Base-by-base conservation (phyloP, 2,113 vertebrate species). In the Dasypus novemcinctus region DNA sequence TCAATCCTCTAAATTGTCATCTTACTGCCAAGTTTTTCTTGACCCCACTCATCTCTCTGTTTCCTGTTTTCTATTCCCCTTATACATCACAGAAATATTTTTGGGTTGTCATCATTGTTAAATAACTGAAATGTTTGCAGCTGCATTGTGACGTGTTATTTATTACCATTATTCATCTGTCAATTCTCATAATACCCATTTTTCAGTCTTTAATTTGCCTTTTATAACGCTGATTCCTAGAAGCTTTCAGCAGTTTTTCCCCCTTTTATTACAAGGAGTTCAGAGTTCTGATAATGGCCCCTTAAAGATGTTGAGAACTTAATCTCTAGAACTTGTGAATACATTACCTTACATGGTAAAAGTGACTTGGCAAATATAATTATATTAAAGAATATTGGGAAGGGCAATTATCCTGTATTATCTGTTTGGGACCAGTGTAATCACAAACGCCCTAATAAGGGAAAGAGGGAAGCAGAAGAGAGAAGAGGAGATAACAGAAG, bases 171-270 rank as follows among this genome's bases (percentile, higher is more conserved):
- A 63, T 59, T 85, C 86, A 54, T 11, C 54, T 12, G 20, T 95
- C 87, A 81, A 15, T 94, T 94, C 63, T 95, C 61, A 83, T 91
- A 52, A 66, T 61, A 79, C 13, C 49, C 59, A 75, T 68, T 90
- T 94, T 87, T 63, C 82, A 95, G 57, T 38, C 78, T 85, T 72
- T 81, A 64, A 86, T 90, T 85, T 96, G 74, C 31, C 43, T 92
- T 93, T 92, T 81, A 49, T 90, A 38, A 82, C 36, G 36, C 85
- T 90, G 75, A 90, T 74, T 85, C 33, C 85, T 80, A 68, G 46
- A 92, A 90, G 1, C 13, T 38, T 78, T 92, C 49, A 81, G 8
- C 36, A 89, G 54, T 17, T 31, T 59, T 61, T 38, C 4, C 29
- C 7, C 15, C 20, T 43, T 86, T 91, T 68, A 71, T 18, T 33